Evolutionary conservation across 1,140 invertebrate genomes (phyloP).

Genomic region (Mamestra configurata): DNA sequence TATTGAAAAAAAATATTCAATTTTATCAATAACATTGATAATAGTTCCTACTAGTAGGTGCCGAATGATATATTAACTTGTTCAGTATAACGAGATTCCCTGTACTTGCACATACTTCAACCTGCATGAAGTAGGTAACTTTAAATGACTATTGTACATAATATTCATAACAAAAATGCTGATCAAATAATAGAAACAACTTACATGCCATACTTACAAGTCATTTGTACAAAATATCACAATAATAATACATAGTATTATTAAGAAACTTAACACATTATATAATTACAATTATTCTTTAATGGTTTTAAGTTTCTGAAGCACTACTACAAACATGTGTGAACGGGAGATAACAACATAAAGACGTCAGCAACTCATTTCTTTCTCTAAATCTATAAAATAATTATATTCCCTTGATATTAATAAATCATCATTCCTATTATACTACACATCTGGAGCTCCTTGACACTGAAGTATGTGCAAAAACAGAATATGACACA

Average conservation of each 20-base stretch:
- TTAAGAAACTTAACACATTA: conserved; percentile 55
- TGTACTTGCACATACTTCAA: conserved; percentile 80
- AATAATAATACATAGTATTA: conserved; percentile 74
- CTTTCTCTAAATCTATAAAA: conserved; percentile 30
- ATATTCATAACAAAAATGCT: conserved; percentile 64
- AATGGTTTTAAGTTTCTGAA: conserved; percentile 13
- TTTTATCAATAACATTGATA: conserved; percentile 70
- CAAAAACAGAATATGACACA: conserved; percentile 70
- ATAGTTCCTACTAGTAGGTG: conserved; percentile 63
- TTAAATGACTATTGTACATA: conserved; percentile 51
- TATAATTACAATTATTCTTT: conserved; percentile 31
- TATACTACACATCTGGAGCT: conserved; percentile 16
- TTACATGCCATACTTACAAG: conserved; percentile 76
- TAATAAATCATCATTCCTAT: not conserved
- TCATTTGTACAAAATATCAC: conserved; percentile 86
- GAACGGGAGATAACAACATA: conserved; percentile 24
- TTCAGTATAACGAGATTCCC: conserved; percentile 70
- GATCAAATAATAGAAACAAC: conserved; percentile 58
- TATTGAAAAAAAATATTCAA: conserved; percentile 79
- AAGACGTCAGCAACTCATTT: conserved; percentile 20
- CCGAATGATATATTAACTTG: conserved; percentile 70
- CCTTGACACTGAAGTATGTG: conserved; percentile 72
- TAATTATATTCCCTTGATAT: conserved; percentile 8
- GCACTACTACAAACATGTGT: not conserved
- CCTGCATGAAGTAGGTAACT: conserved; percentile 55